Conservation (phyloP, 2,113 vertebrate genomes). For the Ophthalmotilapia sp. region DNA sequence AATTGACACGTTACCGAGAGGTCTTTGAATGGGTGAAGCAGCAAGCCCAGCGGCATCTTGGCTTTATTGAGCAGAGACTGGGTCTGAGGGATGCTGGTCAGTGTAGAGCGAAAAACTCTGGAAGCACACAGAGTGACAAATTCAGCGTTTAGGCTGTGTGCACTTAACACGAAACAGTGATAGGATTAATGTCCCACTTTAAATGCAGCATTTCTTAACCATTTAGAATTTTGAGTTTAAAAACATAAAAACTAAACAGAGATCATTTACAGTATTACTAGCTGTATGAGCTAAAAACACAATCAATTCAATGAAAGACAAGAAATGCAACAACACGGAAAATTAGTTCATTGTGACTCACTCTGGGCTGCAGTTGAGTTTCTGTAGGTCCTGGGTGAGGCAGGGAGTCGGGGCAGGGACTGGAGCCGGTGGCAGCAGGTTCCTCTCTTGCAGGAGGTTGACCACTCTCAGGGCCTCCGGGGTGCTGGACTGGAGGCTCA, state of each 20-base stretch:
- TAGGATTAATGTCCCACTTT: neutral
- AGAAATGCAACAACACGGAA: neutral
- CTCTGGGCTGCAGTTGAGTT: constrained; percentile 92
- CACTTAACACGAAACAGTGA: neutral
- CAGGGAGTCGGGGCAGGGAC: constrained; percentile 83
- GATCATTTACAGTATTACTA: neutral
- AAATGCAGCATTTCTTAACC: accelerated
- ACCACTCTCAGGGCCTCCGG: constrained; percentile 85
- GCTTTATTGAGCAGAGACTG: constrained; percentile 95
- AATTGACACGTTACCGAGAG: constrained; percentile 78
- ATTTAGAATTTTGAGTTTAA: neutral
- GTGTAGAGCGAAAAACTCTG: constrained; percentile 91
- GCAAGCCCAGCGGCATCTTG: constrained; percentile 92
- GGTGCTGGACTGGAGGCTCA: constrained; percentile 79
- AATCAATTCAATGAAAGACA: neutral
- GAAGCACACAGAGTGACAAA: neutral
- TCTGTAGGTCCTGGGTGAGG: constrained; percentile 91
- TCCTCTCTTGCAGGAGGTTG: constrained; percentile 96
- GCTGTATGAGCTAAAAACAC: neutral
- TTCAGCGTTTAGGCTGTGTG: accelerated
- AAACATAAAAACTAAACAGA: neutral
- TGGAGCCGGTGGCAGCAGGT: constrained; percentile 78
- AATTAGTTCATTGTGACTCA: constrained; percentile 23
- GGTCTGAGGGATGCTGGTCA: constrained; percentile 95
- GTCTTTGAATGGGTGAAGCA: constrained; percentile 98